Base-by-base conservation (phyloP, 1,140 invertebrate genomes). In the Conopomorpha cramerella region DNA sequence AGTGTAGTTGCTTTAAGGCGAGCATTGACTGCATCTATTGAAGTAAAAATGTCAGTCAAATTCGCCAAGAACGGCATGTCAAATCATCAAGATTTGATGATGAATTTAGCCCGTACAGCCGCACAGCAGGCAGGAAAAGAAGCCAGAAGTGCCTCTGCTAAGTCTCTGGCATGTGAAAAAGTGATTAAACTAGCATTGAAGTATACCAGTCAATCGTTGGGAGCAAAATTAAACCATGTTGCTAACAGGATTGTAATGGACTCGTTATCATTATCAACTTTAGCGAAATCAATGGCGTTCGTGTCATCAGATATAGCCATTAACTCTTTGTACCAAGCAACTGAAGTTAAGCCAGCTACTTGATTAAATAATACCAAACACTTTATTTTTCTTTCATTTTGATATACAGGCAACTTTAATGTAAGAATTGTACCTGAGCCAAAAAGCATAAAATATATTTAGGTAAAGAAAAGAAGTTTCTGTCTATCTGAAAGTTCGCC, bases 241-340 rank as follows among this genome's bases (percentile, higher is more conserved):
- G 67, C 71, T 3, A 76, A 65, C 36, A 65, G 67, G 51, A 51
- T 76, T 38, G 42, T 71, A n/a, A 76, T 76, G 67, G 67, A 76
- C 16, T 57, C 66, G 2, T 43, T 76, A 28, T 67, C 71, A 16
- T 48, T 76, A 35, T 56, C 62, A 19, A 71, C 67, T 27, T 39
- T 76, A 3, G 64, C 71, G 1, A 76, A 72, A 43, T 71, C 71
- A 1, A 72, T 76, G 71, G 66, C 71, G 18, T 68, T 67, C 45
- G 71, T 76, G 12, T 60, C 71, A 17, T 72, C 66, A 30, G 71
- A 76, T 38, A 72, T 76, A 43, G 71, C 71, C 25, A 72, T 76
- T 27, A 72, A 76, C 49, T 72, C 71, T 7, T 47, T 76, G 28
- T 76, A 72, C 49, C 54, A 63, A 38, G 67, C 67, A 26, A 76